phyloP scores from a whole-genome alignment of 2,113 vertebrate species.

The Ornithorhynchus anatinus region DNA sequence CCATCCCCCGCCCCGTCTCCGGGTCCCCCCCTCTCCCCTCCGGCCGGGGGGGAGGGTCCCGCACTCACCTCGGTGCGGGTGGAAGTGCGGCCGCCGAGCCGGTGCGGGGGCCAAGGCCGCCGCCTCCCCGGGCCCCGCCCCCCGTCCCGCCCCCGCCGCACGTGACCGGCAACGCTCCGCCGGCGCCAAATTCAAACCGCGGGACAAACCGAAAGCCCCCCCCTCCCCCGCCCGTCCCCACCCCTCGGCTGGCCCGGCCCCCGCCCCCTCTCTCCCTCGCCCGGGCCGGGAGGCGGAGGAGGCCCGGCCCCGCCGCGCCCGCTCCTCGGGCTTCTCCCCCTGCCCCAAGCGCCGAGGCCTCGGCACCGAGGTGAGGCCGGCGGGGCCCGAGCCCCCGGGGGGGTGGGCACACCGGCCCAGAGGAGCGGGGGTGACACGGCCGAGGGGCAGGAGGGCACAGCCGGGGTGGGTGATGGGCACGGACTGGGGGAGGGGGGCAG shows the following conservation, averaged over 20 bases:
- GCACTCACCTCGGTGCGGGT: accelerated
- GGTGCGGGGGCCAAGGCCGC: background rate
- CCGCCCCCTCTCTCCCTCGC: accelerated
- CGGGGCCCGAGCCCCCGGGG: background rate
- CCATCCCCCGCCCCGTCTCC: background rate
- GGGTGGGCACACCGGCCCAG: background rate
- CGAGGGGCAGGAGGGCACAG: background rate
- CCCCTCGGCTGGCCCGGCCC: accelerated
- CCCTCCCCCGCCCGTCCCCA: background rate
- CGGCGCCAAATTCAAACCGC: conserved; percentile 95
- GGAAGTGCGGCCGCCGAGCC: background rate
- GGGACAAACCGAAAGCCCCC: conserved; percentile 51
- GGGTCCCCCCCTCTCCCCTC: background rate
- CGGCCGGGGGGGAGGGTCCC: accelerated
- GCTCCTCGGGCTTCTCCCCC: conserved; percentile 14
- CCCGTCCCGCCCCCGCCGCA: conserved; percentile 58
- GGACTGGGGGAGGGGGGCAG: background rate
- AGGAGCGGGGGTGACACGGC: background rate
- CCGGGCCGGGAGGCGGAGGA: background rate
- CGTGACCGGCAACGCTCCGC: conserved; percentile 46
- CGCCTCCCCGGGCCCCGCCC: background rate
- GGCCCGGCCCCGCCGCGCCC: background rate
- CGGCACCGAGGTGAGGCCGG: background rate
- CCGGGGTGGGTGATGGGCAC: background rate
- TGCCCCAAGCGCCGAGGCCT: background rate